A percentile compares a stretch with the other conserved stretches of the same genome.
These are phyloP conservation scores for Pheosia tremula DNA, from an alignment of 2,888 invertebrate species.

Conservation along the genomic window DNA sequence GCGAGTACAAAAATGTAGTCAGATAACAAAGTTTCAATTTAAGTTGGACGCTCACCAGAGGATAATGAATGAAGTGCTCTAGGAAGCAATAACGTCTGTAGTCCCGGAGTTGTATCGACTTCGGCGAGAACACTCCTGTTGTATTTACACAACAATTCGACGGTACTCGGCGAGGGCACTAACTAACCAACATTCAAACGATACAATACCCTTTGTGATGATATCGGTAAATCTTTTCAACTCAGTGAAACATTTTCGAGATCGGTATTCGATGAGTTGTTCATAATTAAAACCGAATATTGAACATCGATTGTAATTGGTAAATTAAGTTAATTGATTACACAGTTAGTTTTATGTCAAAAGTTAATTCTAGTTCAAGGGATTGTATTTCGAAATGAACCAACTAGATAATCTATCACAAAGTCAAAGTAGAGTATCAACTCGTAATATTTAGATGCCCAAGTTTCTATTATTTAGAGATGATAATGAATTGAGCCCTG, in stretches of 20 bases:
- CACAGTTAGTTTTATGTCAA: no score
- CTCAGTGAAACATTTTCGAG: constrained; percentile 27
- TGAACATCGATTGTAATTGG: no score
- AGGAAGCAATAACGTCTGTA: constrained; percentile 55
- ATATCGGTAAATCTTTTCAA: constrained; percentile 4
- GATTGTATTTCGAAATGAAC: no score
- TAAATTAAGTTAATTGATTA: no score
- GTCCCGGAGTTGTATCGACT: constrained; percentile 46
- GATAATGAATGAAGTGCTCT: constrained; percentile 56
- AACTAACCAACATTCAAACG: constrained; percentile 41
- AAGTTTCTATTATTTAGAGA: no score
- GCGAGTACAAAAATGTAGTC: neutral
- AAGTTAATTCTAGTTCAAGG: no score
- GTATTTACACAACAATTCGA: constrained; percentile 60
- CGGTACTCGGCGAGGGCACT: constrained; percentile 35
- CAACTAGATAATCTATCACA: no score
- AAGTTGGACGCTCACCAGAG: constrained; percentile 30
- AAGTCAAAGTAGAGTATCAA: no score
- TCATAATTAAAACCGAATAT: neutral
- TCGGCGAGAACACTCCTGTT: constrained; percentile 42
- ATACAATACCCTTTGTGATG: constrained; percentile 47
- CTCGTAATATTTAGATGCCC: no score
- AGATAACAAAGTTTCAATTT: constrained; percentile 27
- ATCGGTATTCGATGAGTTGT: constrained; percentile 13
- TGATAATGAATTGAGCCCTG: no score